Evolutionary conservation across 2,797 vertebrate genomes (phyloP), one percentile per base, ranked within the genome.

Genomic region (Picus viridis): DNA sequence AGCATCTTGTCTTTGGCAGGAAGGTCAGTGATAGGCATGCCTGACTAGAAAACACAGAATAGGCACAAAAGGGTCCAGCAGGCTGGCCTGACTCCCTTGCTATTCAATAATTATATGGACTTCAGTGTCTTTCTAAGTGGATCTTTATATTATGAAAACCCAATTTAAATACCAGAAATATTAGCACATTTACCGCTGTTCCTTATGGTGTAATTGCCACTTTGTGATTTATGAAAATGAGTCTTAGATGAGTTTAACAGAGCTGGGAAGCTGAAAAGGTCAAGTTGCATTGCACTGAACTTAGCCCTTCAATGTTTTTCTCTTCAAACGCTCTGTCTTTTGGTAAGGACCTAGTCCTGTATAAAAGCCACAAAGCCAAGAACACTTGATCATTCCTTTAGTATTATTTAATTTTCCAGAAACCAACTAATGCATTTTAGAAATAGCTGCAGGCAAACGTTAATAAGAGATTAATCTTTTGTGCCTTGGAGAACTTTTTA

Each of bases 341-440:
- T 63, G 18, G 53, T 84, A 79, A 90, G 23, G 61, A 85, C 27
- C 49, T 70, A 64, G 68, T 79, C 71, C 75, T 79, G 68, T 62
- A 47, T 63, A 80, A 92, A 95, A 92, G 4, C 23, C 69, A 88
- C 82, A 90, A 73, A 83, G 67, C 62, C 85, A 92, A 88, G 70
- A 97, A 93, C 64, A 74, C 61, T 88, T 89, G 67, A 88, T 91
- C 72, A 83, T 83, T 92, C 85, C 91, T 95, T 93, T 80, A 88
- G 90, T 90, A 95, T 95, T 93, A 93, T 95, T 96, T 95, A 92
- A 94, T 94, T 94, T 96, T 69, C 78, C 85, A 93, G 89, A 94
- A 96, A 93, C 39, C 67, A 94, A 94, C 30, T 51, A 94, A 94
- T 57, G 49, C 65, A 57, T 88, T 95, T 94, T 86, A 89, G 88